Percentiles rank a stretch among this genome's conserved stretches.
Evolutionary conservation across 2,888 invertebrate species (phyloP).

Genomic region (Oxycera nigricornis): DNA sequence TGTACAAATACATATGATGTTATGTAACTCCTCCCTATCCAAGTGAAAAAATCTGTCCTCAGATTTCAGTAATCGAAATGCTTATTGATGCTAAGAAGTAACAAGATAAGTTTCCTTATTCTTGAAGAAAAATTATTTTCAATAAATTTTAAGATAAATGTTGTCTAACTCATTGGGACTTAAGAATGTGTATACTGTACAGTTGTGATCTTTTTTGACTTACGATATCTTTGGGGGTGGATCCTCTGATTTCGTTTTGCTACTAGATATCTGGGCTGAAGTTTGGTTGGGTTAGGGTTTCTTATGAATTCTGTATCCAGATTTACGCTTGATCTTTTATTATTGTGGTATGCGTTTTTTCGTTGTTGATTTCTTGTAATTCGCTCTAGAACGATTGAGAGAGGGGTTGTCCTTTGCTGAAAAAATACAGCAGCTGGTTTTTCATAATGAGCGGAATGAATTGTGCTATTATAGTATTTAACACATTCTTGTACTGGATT

Average conservation of each 20-base stretch:
- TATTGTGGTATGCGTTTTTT: not conserved
- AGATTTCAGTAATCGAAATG: not conserved
- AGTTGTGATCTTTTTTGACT: not conserved
- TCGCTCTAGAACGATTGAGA: not conserved
- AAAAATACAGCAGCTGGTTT: not conserved
- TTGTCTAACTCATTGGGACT: not conserved
- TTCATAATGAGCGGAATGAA: slow-evolving; percentile 11
- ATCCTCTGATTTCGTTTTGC: not conserved
- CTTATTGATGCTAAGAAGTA: not conserved
- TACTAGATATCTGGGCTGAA: slow-evolving; percentile 2
- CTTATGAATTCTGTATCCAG: not conserved
- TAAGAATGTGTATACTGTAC: not conserved
- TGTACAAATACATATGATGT: not conserved
- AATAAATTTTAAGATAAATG: not conserved
- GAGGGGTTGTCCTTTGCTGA: not conserved
- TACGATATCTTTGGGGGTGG: not conserved
- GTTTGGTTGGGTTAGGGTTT: not conserved
- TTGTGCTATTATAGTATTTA: not conserved
- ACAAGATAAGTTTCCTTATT: too few species aligned
- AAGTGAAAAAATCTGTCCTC: not conserved
- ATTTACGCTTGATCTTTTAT: not conserved
- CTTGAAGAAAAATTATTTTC: too few species aligned
- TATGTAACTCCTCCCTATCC: not conserved
- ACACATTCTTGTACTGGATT: slow-evolving; percentile 6
- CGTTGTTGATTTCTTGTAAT: not conserved